Evolutionary conservation across 2,797 vertebrate species (phyloP).

Genomic region (Gouania willdenowi): DNA sequence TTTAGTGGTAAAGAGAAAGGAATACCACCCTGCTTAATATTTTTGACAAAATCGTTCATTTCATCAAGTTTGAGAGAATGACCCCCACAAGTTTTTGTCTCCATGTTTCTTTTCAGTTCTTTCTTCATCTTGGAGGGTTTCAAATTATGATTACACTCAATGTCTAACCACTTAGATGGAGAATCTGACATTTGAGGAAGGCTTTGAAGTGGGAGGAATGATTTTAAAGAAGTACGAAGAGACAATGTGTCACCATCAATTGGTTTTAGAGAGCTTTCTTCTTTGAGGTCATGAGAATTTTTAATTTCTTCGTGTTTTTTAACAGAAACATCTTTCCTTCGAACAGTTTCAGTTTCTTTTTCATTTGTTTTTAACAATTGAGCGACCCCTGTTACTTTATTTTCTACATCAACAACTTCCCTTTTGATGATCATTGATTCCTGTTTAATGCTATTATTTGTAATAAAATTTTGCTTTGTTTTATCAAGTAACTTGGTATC

Average conservation of each 20-base stretch:
- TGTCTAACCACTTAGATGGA: conserved; percentile 75
- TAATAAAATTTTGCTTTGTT: too few species aligned
- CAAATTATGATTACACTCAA: conserved; percentile 59
- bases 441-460: neutral
- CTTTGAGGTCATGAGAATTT: neutral
- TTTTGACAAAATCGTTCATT: conserved; percentile 85
- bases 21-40: conserved; percentile 85
- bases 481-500: too few species aligned
- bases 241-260: neutral
- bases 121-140: conserved; percentile 26
- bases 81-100: conserved; percentile 74
- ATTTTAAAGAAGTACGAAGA: conserved; percentile 36
- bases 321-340: too few species aligned
- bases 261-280: neutral
- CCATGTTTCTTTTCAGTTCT: conserved; percentile 47
- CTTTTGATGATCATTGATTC: neutral
- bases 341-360: too few species aligned
- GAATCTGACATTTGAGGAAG: conserved; percentile 24
- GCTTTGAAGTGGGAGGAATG: neutral
- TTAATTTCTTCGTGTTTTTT: neutral
- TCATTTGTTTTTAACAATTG: too few species aligned
- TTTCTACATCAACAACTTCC: neutral
- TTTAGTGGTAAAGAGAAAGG: conserved; percentile 82
- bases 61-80: conserved; percentile 77
- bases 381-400: neutral